Evolutionary conservation across 2,888 invertebrate genomes (phyloP).

Genomic region (Drosophila kambysellisi): DNA sequence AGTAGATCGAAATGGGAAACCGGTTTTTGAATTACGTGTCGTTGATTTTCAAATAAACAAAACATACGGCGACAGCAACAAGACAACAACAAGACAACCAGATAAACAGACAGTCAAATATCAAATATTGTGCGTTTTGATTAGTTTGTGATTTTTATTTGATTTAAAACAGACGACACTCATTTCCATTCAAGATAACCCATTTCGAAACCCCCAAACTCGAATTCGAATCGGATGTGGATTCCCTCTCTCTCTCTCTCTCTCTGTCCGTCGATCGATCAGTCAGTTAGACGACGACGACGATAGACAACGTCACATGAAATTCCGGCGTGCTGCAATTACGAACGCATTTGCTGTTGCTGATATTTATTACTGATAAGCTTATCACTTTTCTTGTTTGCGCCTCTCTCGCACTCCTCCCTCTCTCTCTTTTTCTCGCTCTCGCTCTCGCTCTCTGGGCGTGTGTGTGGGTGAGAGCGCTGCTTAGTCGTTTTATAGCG

Average conservation of each 20-base stretch:
- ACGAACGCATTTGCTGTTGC: conserved; percentile 10
- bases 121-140: conserved; percentile 42
- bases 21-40: conserved; percentile 55
- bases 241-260: background rate
- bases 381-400: conserved; percentile 63
- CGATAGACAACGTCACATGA: conserved; percentile 30
- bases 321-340: conserved; percentile 43
- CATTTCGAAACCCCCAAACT: conserved; percentile 1
- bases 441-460: conserved; percentile 1
- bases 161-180: conserved; percentile 19
- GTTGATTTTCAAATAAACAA: conserved; percentile 39
- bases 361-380: conserved; percentile 58
- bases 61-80: conserved; percentile 3
- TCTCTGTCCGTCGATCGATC: conserved; percentile 1
- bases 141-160: conserved; percentile 25
- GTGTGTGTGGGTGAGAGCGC: conserved; percentile 27
- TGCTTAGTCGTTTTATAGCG: conserved; percentile 47
- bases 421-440: conserved; percentile 1
- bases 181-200: conserved; percentile 4
- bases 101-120: conserved; percentile 17
- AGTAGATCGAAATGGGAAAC: conserved; percentile 41
- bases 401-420: background rate
- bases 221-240: conserved; percentile 2
- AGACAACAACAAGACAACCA: background rate
- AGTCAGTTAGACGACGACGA: conserved; percentile 9